phyloP scores from a whole-genome alignment of 2,113 vertebrate genomes.

The Malurus alboscapulatus region DNA sequence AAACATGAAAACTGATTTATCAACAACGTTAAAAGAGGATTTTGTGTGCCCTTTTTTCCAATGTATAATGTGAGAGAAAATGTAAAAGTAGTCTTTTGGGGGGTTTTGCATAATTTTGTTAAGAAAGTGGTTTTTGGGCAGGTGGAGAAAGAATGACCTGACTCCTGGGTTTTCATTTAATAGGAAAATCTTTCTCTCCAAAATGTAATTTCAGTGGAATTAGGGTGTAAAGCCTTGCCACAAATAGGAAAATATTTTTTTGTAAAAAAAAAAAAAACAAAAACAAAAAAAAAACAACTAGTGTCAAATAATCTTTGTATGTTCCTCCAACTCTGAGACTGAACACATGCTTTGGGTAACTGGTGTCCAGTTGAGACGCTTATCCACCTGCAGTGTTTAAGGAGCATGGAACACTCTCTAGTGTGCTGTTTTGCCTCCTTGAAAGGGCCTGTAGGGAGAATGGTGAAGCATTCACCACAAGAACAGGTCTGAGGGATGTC shows the following conservation, averaged over 20 bases:
- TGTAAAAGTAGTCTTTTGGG: not conserved
- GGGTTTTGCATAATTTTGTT: not conserved
- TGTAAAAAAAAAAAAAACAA: not conserved
- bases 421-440: not conserved
- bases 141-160: not conserved
- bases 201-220: not conserved
- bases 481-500: not conserved
- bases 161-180: not conserved
- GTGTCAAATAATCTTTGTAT: not conserved
- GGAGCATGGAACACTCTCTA: fast-evolving
- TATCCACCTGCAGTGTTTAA: not conserved
- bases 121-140: not conserved
- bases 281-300: not conserved
- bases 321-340: not conserved
- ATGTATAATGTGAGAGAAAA: not conserved
- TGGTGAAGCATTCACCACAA: not conserved
- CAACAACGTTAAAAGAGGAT: not conserved
- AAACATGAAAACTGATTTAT: not conserved
- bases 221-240: not conserved
- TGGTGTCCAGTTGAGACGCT: not conserved
- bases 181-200: not conserved
- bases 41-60: not conserved
- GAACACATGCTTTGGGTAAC: not conserved
- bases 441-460: not conserved
- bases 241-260: not conserved